Evolutionary conservation across 2,113 vertebrate genomes (phyloP).

Genomic region (Geococcyx californianus): DNA sequence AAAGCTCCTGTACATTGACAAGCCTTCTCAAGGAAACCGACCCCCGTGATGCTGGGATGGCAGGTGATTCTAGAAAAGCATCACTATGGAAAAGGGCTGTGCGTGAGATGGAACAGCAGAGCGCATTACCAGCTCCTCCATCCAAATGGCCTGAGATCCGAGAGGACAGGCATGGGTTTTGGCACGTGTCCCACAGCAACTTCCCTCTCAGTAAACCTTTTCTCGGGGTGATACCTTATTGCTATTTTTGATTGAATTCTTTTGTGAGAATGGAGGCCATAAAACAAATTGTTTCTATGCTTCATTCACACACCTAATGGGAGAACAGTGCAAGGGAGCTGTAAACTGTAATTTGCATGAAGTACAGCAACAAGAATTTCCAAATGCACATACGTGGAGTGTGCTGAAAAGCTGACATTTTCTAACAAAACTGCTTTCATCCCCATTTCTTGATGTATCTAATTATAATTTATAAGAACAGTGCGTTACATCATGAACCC

Average conservation of each 20-base stretch:
- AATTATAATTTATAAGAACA: not conserved
- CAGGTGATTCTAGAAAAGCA: not conserved
- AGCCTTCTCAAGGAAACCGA: not conserved
- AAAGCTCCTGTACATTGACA: not conserved
- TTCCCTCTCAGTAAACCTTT: not conserved
- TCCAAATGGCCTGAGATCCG: not conserved
- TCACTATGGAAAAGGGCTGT: not conserved
- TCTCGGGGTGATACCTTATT: not conserved
- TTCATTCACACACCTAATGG: conserved; percentile 23
- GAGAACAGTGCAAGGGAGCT: not conserved
- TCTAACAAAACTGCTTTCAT: not conserved
- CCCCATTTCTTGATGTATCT: not conserved
- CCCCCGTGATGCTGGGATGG: not conserved
- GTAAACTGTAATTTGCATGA: not conserved
- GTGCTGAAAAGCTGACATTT: not conserved
- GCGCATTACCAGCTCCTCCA: not conserved
- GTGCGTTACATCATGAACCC: not conserved
- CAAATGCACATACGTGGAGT: not conserved
- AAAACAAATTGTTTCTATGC: conserved; percentile 29
- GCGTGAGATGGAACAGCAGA: not conserved
- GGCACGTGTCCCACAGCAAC: not conserved
- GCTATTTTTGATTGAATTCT: conserved; percentile 38
- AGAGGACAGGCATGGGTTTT: not conserved
- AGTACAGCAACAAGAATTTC: not conserved
- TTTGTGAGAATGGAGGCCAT: not conserved